phyloP scores from a whole-genome alignment of 2,888 invertebrate genomes.

The Bugula neritina region DNA sequence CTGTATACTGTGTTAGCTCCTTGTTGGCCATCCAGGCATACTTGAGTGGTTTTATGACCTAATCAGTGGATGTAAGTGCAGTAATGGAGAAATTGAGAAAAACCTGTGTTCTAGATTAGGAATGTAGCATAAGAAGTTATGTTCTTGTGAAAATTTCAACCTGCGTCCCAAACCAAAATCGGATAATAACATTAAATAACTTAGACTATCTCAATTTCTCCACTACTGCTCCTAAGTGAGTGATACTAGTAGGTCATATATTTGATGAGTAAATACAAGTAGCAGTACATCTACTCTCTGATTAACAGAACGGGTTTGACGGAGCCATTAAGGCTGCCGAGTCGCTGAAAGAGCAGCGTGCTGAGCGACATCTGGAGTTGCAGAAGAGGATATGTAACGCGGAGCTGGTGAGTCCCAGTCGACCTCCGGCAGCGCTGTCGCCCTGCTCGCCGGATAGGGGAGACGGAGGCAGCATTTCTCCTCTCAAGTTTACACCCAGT shows the following conservation, averaged over 20 bases:
- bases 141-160: too few relatives aligned
- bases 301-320: slow-evolving; percentile 12
- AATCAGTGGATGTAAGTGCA: too few relatives aligned
- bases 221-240: too few relatives aligned
- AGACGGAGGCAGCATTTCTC: background rate
- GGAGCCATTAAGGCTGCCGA: slow-evolving; percentile 38
- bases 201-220: background rate
- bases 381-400: slow-evolving; percentile 16
- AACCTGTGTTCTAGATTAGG: too few relatives aligned
- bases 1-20: too few relatives aligned
- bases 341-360: slow-evolving; percentile 38
- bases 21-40: too few relatives aligned
- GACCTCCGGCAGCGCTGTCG: background rate
- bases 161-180: too few relatives aligned
- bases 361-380: slow-evolving; percentile 32
- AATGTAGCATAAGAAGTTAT: too few relatives aligned
- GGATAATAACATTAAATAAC: too few relatives aligned
- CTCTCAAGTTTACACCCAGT: background rate
- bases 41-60: too few relatives aligned
- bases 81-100: too few relatives aligned
- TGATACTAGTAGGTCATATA: too few relatives aligned
- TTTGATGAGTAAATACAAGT: background rate
- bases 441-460: background rate
- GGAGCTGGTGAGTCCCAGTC: background rate
- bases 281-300: background rate